Conservation (phyloP, 2,113 vertebrate species). For the Myotis davidii region DNA sequence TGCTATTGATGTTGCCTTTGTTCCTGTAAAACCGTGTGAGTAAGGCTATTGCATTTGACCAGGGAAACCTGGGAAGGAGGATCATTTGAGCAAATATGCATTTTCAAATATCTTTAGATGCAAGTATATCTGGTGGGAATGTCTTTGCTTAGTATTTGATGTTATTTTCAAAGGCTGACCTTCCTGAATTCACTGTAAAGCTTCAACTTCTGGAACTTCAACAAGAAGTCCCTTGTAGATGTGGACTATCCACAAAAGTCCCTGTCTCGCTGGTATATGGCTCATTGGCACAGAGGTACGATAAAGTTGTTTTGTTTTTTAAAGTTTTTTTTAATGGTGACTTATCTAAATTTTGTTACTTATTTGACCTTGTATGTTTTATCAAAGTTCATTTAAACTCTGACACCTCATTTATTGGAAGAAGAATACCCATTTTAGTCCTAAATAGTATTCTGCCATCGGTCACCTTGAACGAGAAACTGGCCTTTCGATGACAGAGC, state of each 20-base stretch:
- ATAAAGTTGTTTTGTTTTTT: conserved; percentile 1
- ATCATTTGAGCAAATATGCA: not conserved
- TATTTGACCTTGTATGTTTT: not conserved
- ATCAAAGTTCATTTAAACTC: not conserved
- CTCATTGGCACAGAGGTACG: not conserved
- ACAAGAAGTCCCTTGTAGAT: not conserved
- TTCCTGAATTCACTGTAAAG: not conserved
- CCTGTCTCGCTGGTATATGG: not conserved
- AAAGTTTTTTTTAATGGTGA: not conserved
- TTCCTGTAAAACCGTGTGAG: not conserved
- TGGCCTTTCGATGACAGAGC: not conserved
- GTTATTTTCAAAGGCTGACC: not conserved
- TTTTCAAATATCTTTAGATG: conserved; percentile 4
- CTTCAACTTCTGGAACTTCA: not conserved
- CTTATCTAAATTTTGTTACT: not conserved
- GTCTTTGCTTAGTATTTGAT: not conserved
- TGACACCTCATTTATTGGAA: not conserved
- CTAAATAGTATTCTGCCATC: not conserved
- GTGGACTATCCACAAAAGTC: not conserved
- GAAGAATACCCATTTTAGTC: not conserved
- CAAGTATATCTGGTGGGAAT: not conserved
- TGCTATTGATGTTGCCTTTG: not conserved
- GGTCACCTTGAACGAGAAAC: conserved; percentile 2
- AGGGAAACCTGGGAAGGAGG: not conserved
- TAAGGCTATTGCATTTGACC: not conserved